Evolutionary conservation across 1,140 invertebrate genomes (phyloP), one percentile per base, ranked within the genome.

Genomic region (Lethocerus indicus): DNA sequence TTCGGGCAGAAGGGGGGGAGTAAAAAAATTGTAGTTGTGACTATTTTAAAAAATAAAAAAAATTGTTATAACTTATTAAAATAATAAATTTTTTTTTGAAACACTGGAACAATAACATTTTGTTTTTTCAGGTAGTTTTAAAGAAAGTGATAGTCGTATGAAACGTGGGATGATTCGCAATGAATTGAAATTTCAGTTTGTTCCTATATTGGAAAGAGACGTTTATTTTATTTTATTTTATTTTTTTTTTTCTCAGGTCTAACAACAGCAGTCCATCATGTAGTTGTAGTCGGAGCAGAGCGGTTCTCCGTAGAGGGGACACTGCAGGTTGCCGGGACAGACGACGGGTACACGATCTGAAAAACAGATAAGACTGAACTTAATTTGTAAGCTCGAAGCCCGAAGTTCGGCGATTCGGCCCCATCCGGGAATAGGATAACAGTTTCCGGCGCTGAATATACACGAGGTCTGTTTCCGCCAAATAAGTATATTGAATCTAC

Each of bases 181-280:
- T 13, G 20, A 13, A 40, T 40, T n/a, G 7, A 9, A 9, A 40
- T 40, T 7, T 7, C 6, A 40, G 18, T 40, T 20, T 18, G 6
- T 7, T 13, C 20, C 7, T 40, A 9, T 40, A 18, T 18, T 40
- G 18, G 43, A 37, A 35, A 51, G 27, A 5, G 12, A 28, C 9
- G 20, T 29, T 26, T 5, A 25, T 44, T 7, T 26, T 24, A 13
- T 44, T 25, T 44, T 23, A 24, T 18, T 26, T 16, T n/a, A 25
- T 23, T 21, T n/a, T 41, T 26, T 25, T 25, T 6, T 16, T 39
- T 13, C 16, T 25, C 20, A 42, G 3, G 20, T 37, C 14, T 37
- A 43, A 35, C 57, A 58, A 50, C 55, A 58, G 35, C 57, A 58
- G 9, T 50, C 47, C 20, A 57, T 43, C 53, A 58, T 58, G 29